phyloP scores from a whole-genome alignment of 2,888 invertebrate genomes.

The Cylloceria caligata region DNA sequence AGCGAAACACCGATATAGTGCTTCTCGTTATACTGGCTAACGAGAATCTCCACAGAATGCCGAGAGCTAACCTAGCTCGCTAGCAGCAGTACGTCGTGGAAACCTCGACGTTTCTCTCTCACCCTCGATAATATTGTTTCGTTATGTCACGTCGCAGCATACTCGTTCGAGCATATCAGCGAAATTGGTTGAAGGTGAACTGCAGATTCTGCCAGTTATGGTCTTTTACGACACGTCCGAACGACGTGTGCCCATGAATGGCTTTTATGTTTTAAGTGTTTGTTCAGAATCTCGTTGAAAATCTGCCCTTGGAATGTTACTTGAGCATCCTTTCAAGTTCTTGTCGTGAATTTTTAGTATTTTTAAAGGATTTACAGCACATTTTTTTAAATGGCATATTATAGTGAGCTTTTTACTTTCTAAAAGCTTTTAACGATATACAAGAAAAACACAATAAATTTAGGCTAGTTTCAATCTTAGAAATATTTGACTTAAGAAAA shows the following conservation, averaged over 20 bases:
- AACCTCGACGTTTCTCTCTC: constrained; percentile 59
- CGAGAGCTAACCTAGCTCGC: constrained; percentile 21
- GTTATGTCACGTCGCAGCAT: constrained; percentile 41
- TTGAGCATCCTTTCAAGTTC: too few relatives aligned
- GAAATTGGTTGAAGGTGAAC: constrained; percentile 55
- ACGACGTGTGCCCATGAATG: not conserved
- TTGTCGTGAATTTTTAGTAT: too few relatives aligned
- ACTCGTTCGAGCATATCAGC: constrained; percentile 56
- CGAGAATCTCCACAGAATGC: constrained; percentile 56
- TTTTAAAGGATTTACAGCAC: too few relatives aligned
- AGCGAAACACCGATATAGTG: constrained; percentile 19
- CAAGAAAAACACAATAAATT: too few relatives aligned
- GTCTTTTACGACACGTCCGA: constrained; percentile 1
- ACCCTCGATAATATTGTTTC: constrained; percentile 58
- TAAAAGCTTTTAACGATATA: too few relatives aligned
- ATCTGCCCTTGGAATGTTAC: too few relatives aligned
- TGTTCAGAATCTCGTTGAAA: too few relatives aligned
- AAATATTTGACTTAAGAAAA: too few relatives aligned
- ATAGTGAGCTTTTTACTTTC: too few relatives aligned
- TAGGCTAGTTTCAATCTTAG: too few relatives aligned
- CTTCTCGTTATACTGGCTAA: constrained; percentile 59
- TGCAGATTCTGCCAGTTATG: not conserved
- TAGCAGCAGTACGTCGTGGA: constrained; percentile 40
- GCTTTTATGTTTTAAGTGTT: not conserved
- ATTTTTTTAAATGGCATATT: too few relatives aligned